Percentiles rank a stretch among this genome's conserved stretches.
Conservation (phyloP, 2,888 invertebrate species). For the Gymnocheta viridis region DNA sequence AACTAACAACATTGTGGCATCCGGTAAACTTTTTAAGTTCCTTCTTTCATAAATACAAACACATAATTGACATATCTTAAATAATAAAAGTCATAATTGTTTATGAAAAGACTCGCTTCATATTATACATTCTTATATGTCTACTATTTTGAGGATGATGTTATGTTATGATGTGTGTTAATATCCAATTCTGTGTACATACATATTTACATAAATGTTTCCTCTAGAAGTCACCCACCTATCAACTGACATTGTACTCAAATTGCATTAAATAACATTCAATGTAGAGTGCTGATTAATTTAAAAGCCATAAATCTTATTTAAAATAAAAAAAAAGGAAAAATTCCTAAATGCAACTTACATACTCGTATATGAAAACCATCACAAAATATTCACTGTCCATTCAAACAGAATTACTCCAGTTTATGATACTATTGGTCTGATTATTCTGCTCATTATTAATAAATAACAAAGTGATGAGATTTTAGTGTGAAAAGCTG, state of each 20-base stretch:
- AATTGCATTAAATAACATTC: constrained; percentile 13
- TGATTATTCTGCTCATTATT: not conserved
- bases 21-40: constrained; percentile 21
- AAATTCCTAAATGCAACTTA: not conserved
- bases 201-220: constrained; percentile 23
- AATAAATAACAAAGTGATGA: constrained; percentile 44
- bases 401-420: constrained; percentile 44
- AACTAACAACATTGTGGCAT: constrained; percentile 24
- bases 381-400: constrained; percentile 3
- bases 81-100: constrained; percentile 7
- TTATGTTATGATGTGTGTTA: not conserved
- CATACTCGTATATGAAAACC: constrained; percentile 7
- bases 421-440: constrained; percentile 23
- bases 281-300: constrained; percentile 52
- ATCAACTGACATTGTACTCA: constrained; percentile 48
- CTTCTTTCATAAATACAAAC: not conserved
- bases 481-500: constrained; percentile 13
- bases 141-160: not conserved
- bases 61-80: not conserved
- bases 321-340: constrained; percentile 34
- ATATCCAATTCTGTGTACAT: not conserved
- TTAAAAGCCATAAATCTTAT: constrained; percentile 67
- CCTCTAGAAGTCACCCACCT: constrained; percentile 50
- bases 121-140: not conserved
- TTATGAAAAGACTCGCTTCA: constrained; percentile 39